phyloP scores from a whole-genome alignment of 2,888 invertebrate species.

The Oligia strigilis region DNA sequence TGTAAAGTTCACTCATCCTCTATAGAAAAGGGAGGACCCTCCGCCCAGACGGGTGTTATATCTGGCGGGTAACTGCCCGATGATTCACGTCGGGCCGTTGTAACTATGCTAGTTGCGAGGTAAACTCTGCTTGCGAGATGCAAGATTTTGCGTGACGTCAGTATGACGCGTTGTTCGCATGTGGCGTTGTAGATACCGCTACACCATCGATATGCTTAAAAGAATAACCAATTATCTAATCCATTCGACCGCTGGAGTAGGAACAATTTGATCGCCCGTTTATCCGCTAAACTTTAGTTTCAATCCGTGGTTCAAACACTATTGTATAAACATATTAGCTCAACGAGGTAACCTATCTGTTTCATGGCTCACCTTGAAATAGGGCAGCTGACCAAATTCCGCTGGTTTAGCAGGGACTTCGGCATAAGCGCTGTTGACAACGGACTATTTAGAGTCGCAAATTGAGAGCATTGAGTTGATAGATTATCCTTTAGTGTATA shows the following conservation, averaged over 20 bases:
- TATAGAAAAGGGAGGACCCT: too few relatives aligned
- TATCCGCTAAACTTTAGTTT: background rate
- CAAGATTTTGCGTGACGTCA: too few relatives aligned
- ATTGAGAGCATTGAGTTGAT: slow-evolving; percentile 11
- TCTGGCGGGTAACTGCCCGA: too few relatives aligned
- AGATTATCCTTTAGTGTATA: background rate
- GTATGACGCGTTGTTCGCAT: too few relatives aligned
- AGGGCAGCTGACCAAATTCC: slow-evolving; percentile 52
- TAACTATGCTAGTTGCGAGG: too few relatives aligned
- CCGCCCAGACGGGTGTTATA: too few relatives aligned
- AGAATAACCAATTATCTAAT: background rate
- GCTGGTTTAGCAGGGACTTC: slow-evolving; percentile 21
- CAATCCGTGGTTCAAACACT: slow-evolving; percentile 6
- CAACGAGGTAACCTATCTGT: slow-evolving; percentile 27
- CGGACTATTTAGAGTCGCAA: slow-evolving; percentile 4
- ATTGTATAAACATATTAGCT: slow-evolving; percentile 30
- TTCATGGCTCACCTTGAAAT: slow-evolving; percentile 39
- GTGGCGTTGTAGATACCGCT: too few relatives aligned
- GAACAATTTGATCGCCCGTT: background rate
- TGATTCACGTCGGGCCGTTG: too few relatives aligned
- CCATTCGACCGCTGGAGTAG: background rate
- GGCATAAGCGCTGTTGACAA: slow-evolving; percentile 54
- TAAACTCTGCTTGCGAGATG: too few relatives aligned
- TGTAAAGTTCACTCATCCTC: too few relatives aligned
- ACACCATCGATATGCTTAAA: too few relatives aligned